Evolutionary conservation across 2,888 invertebrate genomes (phyloP).

Genomic region (Leptopilina syphax): DNA sequence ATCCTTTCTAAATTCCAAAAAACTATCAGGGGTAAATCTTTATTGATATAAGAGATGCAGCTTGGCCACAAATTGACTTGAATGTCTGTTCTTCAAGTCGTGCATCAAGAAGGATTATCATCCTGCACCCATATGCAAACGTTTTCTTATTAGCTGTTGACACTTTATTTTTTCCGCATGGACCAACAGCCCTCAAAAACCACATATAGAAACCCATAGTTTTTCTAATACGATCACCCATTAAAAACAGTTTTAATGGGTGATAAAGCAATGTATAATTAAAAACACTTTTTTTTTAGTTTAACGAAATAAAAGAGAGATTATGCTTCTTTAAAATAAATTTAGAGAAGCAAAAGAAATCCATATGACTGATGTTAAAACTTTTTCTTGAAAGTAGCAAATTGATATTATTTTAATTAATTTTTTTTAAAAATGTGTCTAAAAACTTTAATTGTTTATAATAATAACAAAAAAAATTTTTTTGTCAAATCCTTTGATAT

Average conservation of each 20-base stretch:
- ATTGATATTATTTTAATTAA: too few species aligned
- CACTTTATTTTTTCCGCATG: conserved; percentile 38
- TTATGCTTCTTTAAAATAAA: too few species aligned
- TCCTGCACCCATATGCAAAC: conserved; percentile 13
- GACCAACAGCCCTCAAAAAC: conserved; percentile 1
- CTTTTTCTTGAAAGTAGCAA: too few species aligned
- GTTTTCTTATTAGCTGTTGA: conserved; percentile 16
- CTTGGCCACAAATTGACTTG: conserved; percentile 21
- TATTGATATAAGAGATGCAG: conserved; percentile 24
- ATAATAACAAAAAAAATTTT: too few species aligned
- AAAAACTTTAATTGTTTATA: too few species aligned
- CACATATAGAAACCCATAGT: not conserved
- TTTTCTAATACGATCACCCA: not conserved
- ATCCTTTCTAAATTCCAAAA: conserved; percentile 7
- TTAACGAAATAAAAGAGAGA: not conserved
- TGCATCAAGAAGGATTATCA: conserved; percentile 28
- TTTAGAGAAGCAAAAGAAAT: too few species aligned
- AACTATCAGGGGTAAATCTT: not conserved
- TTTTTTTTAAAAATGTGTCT: too few species aligned
- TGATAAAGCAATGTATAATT: conserved; percentile 1
- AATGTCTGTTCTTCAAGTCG: conserved; percentile 13
- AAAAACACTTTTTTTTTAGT: not conserved
- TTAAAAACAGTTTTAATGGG: not conserved
- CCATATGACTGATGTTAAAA: too few species aligned
- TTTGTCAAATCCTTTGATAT: too few species aligned